Evolutionary conservation across 2,113 vertebrate genomes (phyloP), one percentile per base, ranked within the genome.

Genomic region (Columbina picui): DNA sequence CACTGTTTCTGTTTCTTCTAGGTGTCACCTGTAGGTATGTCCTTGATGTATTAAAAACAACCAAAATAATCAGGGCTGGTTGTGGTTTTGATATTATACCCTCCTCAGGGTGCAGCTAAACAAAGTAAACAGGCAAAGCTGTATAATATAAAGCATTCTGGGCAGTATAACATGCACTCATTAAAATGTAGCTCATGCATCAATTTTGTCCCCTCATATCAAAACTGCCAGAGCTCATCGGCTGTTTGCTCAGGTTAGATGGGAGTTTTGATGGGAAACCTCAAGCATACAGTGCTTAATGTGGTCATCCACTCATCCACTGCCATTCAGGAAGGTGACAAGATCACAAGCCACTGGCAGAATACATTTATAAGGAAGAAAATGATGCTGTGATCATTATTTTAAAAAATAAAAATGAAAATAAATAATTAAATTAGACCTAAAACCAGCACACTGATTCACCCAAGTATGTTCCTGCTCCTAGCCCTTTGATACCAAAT

Each of bases 151-250:
- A 76, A 93, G 43, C n/a, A 43, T 74, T 87, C 75, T 61, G 77
- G 67, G 70, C 15, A 55, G 70, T 4, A 32, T 94, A 55, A 73
- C 55, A 85, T 3, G 2, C 9, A 6, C 60, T 94, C 74, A 91
- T 95, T 94, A 92, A 81, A 94, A 94, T 77, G 56, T 91, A 86
- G 63, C 70, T 86, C 47, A 29, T 89, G 57, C 85, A 84, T 93
- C 77, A 74, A 2, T 89, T 94, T 81, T 65, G 87, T 67, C 34
- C 43, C 61, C 30, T 84, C 69, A 20, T 57, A 96, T 83, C 87
- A 92, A 81, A 90, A 69, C 78, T 87, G 89, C 96, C 95, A 95
- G 81, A 93, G 80, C 64, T 96, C 70, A 49, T 55, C 53, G 82
- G 38, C 34, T 65, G 82, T 93, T 91, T 88, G 73, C 79, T 94